Conservation (phyloP, 2,797 vertebrate genomes). For the Sebastes elongatus region DNA sequence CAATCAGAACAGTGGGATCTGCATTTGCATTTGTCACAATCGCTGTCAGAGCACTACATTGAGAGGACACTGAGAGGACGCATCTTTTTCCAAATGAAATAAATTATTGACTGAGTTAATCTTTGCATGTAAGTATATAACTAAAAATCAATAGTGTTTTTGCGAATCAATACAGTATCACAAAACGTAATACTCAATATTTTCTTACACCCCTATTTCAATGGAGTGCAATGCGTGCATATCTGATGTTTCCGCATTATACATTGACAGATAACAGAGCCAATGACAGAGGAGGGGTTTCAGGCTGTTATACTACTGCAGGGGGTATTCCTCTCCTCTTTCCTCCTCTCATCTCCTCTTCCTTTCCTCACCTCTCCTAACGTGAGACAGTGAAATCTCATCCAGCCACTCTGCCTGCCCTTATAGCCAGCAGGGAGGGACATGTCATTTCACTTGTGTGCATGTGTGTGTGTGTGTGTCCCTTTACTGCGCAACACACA, state of each 20-base stretch:
- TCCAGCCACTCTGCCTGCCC: slow-evolving; percentile 78
- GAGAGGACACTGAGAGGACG: too few species aligned
- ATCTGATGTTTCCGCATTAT: background rate
- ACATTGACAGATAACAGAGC: background rate
- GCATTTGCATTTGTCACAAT: too few species aligned
- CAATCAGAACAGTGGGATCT: too few species aligned
- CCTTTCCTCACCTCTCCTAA: slow-evolving; percentile 46
- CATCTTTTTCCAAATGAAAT: too few species aligned
- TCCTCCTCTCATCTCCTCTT: background rate
- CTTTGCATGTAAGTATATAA: too few species aligned
- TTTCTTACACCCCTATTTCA: too few species aligned
- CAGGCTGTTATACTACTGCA: slow-evolving; percentile 67
- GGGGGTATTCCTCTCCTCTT: slow-evolving; percentile 55
- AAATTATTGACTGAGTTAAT: too few species aligned
- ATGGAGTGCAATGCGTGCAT: background rate
- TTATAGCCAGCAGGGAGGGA: slow-evolving; percentile 79
- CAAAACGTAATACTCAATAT: too few species aligned
- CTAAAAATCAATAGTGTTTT: too few species aligned
- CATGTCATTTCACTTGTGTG: slow-evolving; percentile 85
- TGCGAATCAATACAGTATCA: too few species aligned
- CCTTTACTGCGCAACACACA: slow-evolving; percentile 73
- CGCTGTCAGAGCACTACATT: too few species aligned
- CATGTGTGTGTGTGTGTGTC: slow-evolving; percentile 32
- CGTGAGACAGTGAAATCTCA: slow-evolving; percentile 87
- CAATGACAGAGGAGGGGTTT: slow-evolving; percentile 29